Evolutionary conservation across 2,888 invertebrate species (phyloP), one percentile per base, ranked within the genome.

Genomic region (Tipula confusa): DNA sequence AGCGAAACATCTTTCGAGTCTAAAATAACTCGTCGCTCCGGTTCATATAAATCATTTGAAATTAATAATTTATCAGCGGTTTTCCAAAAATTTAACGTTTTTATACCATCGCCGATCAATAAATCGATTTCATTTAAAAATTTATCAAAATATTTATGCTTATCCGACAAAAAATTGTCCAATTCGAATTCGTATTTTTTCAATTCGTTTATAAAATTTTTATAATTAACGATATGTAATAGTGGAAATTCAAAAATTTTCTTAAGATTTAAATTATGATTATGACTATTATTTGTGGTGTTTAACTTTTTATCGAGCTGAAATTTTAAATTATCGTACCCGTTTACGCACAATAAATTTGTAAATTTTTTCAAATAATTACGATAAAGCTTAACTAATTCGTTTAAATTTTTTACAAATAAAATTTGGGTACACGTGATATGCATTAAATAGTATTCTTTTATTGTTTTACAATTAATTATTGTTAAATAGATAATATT

Each of bases 1-100:
- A 97, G 88, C 0, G 94, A 93, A 85, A 93, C 91, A 6, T 93
- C 91, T 86, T 93, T 93, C 0, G 96, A 96, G 86, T 96, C 96
- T 84, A 95, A 91, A 83, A 97, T 91, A 48, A 97, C 89, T n/a
- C 97, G 91, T 83, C 96, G 91, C 83, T 93, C 92, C 0, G 87
- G 92, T 89, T 90, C 93, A 92, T 86, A 91, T 87, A 89, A 91
- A 85, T 87, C 87, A 0, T 85, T 85, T n/a, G 88, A 86, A 84
- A 87, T 87, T 9, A 64, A 64, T 0, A 86, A 84, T 85, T 89
- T 90, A 84, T 89, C 89, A 33, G 89, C 89, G 85, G 89, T 90
- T 84, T 86, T 85, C 89, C 89, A 90, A 86, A 89, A 90, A 29
- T 88, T 87, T 80, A 87, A 86, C 3, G 89, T 89, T 83, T 87